phyloP scores from a whole-genome alignment of 2,797 vertebrate genomes.

The Hyperoplus immaculatus region DNA sequence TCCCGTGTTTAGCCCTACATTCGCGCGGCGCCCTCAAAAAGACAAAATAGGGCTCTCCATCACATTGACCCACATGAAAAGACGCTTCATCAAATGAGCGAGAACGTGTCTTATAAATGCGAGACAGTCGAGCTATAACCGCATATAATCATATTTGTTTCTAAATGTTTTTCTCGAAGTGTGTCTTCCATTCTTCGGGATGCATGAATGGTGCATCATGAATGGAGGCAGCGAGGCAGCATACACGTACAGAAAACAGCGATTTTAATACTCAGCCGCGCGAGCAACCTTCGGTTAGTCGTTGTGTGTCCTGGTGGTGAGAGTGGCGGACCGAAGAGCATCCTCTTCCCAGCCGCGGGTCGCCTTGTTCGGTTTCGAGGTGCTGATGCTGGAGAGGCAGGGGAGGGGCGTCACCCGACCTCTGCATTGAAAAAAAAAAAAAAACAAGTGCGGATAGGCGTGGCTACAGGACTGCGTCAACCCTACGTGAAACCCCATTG shows the following conservation, averaged over 20 bases:
- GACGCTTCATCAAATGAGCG: slow-evolving; percentile 38
- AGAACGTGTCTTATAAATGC: slow-evolving; percentile 14
- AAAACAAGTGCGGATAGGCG: slow-evolving; percentile 65
- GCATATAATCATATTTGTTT: slow-evolving; percentile 7
- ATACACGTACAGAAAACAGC: slow-evolving; percentile 44
- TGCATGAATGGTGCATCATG: slow-evolving; percentile 80
- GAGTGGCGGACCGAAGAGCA: slow-evolving; percentile 59
- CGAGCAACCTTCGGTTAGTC: slow-evolving; percentile 19
- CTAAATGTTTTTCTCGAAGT: slow-evolving; percentile 60
- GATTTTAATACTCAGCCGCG: slow-evolving; percentile 25
- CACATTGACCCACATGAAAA: slow-evolving; percentile 71
- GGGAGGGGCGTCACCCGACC: slow-evolving; percentile 80
- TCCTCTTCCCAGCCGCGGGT: slow-evolving; percentile 57
- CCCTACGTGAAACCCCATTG: slow-evolving; percentile 61
- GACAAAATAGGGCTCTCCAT: slow-evolving; percentile 63
- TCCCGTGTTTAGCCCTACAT: slow-evolving; percentile 68
- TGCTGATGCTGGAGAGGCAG: slow-evolving; percentile 85
- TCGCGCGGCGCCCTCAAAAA: slow-evolving; percentile 72
- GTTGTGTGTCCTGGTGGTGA: slow-evolving; percentile 18
- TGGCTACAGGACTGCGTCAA: slow-evolving; percentile 31
- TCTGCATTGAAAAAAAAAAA: slow-evolving; percentile 74
- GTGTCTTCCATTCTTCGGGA: slow-evolving; percentile 72
- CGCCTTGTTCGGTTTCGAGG: slow-evolving; percentile 74
- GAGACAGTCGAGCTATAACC: slow-evolving; percentile 7
- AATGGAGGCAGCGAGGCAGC: slow-evolving; percentile 71